phyloP scores from a whole-genome alignment of 2,797 vertebrate genomes.

The Ateles fusciceps region DNA sequence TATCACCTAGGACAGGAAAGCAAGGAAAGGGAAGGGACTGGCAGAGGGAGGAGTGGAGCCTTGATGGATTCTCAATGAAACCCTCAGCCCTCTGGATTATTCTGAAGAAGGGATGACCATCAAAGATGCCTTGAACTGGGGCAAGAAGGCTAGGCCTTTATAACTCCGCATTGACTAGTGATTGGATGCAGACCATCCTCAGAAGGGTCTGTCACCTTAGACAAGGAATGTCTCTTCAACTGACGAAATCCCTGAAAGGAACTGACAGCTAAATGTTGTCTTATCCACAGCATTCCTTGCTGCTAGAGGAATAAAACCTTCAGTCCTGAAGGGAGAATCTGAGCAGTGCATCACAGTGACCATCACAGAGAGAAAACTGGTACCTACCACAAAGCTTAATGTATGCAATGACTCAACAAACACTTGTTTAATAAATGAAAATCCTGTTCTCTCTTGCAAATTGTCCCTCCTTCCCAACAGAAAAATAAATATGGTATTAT shows the following conservation, averaged over 20 bases:
- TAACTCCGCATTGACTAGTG: neutral
- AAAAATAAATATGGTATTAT: neutral
- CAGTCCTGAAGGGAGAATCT: neutral
- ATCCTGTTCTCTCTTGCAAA: neutral
- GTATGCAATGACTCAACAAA: neutral
- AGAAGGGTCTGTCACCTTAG: neutral
- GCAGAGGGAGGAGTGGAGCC: neutral
- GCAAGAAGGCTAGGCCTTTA: neutral
- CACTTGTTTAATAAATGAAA: neutral
- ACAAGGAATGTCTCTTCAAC: neutral
- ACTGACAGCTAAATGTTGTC: neutral
- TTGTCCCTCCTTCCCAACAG: neutral
- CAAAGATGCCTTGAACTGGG: neutral
- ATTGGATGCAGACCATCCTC: neutral
- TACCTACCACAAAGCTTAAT: neutral
- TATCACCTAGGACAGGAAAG: neutral
- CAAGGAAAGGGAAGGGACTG: neutral
- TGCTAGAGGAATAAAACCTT: neutral
- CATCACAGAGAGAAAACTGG: neutral
- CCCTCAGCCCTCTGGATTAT: neutral
- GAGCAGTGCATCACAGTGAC: neutral
- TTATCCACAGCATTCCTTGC: neutral
- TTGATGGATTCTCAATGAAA: neutral
- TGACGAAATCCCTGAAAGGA: neutral
- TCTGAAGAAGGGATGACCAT: neutral